Evolutionary conservation across 2,797 vertebrate genomes (phyloP).

Genomic region (Pseudochromis fuscus): DNA sequence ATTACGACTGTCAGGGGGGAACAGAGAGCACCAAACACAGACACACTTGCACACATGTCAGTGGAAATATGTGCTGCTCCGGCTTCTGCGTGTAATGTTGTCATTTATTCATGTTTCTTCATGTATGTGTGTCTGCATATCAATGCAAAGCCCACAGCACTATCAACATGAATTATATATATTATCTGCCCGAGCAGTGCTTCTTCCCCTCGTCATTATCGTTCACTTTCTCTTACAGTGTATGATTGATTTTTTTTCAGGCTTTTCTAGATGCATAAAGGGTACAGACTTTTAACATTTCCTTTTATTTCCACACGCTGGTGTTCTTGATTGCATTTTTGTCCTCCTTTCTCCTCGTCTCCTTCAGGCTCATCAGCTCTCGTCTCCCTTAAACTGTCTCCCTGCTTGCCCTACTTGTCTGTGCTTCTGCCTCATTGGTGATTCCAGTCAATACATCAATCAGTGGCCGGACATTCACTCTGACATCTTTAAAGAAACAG

Average conservation of each 20-base stretch:
- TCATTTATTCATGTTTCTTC: slow-evolving; percentile 61
- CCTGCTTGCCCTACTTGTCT: slow-evolving; percentile 1
- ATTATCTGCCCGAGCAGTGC: slow-evolving; percentile 35
- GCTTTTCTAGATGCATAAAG: slow-evolving; percentile 1
- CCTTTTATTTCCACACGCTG: neutral
- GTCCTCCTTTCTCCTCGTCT: slow-evolving; percentile 10
- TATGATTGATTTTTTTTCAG: slow-evolving; percentile 1
- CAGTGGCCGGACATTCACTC: slow-evolving; percentile 49
- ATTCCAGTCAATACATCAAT: slow-evolving; percentile 57
- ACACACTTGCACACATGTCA: slow-evolving; percentile 34
- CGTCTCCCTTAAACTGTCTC: slow-evolving; percentile 37
- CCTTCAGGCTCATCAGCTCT: slow-evolving; percentile 26
- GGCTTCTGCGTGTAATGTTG: slow-evolving; percentile 17
- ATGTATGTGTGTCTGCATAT: slow-evolving; percentile 46
- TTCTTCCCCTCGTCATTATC: slow-evolving; percentile 17
- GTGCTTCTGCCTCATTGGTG: slow-evolving; percentile 50
- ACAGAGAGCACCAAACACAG: slow-evolving; percentile 4
- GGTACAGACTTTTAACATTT: neutral
- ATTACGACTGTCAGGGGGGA: slow-evolving; percentile 35
- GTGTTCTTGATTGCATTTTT: slow-evolving; percentile 20
- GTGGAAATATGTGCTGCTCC: slow-evolving; percentile 28
- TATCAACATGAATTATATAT: slow-evolving; percentile 70
- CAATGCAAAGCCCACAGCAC: slow-evolving; percentile 48
- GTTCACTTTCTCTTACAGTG: slow-evolving; percentile 21
- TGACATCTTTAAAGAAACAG: slow-evolving; percentile 56